Evolutionary conservation across 2,888 invertebrate species (phyloP).

Genomic region (Sipha maydis): DNA sequence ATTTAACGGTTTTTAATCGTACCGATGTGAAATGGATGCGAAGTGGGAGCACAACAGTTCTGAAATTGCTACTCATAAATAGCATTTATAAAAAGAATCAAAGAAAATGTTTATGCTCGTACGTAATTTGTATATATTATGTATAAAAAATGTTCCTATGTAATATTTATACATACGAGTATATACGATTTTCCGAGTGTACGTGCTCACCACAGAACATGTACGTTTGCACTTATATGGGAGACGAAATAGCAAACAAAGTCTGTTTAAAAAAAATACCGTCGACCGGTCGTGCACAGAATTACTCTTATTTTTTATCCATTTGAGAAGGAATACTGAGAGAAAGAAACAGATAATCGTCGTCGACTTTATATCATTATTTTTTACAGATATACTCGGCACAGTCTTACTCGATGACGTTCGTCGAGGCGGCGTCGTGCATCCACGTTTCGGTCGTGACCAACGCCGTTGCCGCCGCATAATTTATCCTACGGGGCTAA

Average conservation of each 20-base stretch:
- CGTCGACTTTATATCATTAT: neutral
- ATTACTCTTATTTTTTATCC: conserved; percentile 53
- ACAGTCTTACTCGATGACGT: conserved; percentile 36
- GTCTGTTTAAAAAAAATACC: neutral
- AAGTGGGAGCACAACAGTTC: neutral
- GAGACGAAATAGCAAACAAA: conserved; percentile 27
- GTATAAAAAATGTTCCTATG: too few species aligned
- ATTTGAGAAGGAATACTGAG: neutral
- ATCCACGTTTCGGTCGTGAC: conserved; percentile 55
- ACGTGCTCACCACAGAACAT: neutral
- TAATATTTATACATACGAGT: too few species aligned
- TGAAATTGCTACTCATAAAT: neutral
- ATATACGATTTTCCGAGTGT: neutral
- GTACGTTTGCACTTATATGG: neutral
- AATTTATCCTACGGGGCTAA: conserved; percentile 46
- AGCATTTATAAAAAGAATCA: neutral
- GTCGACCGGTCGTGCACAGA: conserved; percentile 31
- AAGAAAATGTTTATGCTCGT: neutral
- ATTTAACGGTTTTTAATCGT: neutral
- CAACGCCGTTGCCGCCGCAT: conserved; percentile 13
- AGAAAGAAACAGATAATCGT: neutral
- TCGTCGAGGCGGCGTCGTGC: conserved; percentile 40
- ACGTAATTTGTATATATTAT: too few species aligned
- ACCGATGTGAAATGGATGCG: neutral
- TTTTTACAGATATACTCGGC: neutral